Conservation (phyloP, 2,113 vertebrate genomes). For the Tachuris rubrigastra region DNA sequence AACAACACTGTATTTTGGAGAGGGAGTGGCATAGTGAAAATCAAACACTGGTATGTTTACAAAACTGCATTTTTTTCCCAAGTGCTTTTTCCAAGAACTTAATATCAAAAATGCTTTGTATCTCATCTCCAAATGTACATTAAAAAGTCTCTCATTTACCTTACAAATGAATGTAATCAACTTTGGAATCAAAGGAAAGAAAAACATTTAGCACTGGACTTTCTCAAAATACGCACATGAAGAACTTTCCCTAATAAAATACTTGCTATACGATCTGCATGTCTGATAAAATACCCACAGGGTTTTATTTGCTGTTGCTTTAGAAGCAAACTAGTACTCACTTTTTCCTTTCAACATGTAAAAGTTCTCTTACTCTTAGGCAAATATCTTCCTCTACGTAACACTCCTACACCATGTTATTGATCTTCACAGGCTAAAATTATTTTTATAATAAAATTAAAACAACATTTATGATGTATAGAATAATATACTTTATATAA, state of each 20-base stretch:
- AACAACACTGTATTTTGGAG: not conserved
- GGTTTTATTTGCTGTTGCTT: slow-evolving; percentile 11
- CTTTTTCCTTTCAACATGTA: not conserved
- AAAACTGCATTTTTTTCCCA: not conserved
- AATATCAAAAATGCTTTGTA: not conserved
- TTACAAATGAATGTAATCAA: slow-evolving; percentile 38
- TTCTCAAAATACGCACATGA: not conserved
- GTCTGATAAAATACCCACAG: not conserved
- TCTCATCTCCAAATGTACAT: not conserved
- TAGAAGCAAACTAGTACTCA: not conserved
- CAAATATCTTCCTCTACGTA: slow-evolving; percentile 3
- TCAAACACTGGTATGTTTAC: not conserved
- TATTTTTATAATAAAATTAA: slow-evolving; percentile 49
- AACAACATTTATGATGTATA: not conserved
- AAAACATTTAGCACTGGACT: not conserved
- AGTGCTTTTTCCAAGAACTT: not conserved
- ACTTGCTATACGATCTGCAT: not conserved
- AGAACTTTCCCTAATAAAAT: not conserved
- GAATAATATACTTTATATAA: not conserved
- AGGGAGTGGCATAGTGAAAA: not conserved
- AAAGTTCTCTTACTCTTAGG: slow-evolving; percentile 15
- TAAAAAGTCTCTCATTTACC: slow-evolving; percentile 14
- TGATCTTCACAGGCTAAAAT: slow-evolving; percentile 9
- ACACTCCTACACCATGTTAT: not conserved
- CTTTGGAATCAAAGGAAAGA: slow-evolving; percentile 8